phyloP scores from a whole-genome alignment of 2,797 vertebrate genomes.

The Lophotriccus pileatus region DNA sequence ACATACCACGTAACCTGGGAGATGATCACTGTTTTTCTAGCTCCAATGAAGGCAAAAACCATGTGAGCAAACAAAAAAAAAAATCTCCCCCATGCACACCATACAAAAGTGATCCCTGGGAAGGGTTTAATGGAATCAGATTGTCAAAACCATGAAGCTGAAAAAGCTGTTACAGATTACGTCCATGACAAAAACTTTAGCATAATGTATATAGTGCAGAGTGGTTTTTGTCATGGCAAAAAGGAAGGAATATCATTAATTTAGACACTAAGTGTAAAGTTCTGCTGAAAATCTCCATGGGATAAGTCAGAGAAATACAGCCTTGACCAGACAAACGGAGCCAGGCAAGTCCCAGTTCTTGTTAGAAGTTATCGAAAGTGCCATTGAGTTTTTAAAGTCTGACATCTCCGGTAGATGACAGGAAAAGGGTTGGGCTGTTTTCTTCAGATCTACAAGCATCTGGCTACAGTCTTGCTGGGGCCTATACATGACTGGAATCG shows the following conservation, averaged over 20 bases:
- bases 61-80: neutral
- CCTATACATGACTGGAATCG: slow-evolving; percentile 57
- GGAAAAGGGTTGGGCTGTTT: slow-evolving; percentile 68
- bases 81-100: neutral
- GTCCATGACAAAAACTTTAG: slow-evolving; percentile 70
- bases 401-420: slow-evolving; percentile 61
- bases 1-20: neutral
- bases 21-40: slow-evolving; percentile 55
- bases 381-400: slow-evolving; percentile 67
- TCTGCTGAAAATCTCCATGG: slow-evolving; percentile 67
- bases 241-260: slow-evolving; percentile 73
- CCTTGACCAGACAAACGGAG: slow-evolving; percentile 66
- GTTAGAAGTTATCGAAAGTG: slow-evolving; percentile 67
- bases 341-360: slow-evolving; percentile 66
- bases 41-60: slow-evolving; percentile 55
- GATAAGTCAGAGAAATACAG: slow-evolving; percentile 68
- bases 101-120: slow-evolving; percentile 53
- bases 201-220: slow-evolving; percentile 68
- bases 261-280: slow-evolving; percentile 70
- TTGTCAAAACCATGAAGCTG: slow-evolving; percentile 69
- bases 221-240: slow-evolving; percentile 65
- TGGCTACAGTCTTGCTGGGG: slow-evolving; percentile 65
- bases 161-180: slow-evolving; percentile 73
- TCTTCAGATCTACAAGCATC: slow-evolving; percentile 56
- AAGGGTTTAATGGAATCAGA: slow-evolving; percentile 72